Evolutionary conservation across 64 coral and sea anemone species (phyloP).

Genomic region (Montipora cactus): DNA sequence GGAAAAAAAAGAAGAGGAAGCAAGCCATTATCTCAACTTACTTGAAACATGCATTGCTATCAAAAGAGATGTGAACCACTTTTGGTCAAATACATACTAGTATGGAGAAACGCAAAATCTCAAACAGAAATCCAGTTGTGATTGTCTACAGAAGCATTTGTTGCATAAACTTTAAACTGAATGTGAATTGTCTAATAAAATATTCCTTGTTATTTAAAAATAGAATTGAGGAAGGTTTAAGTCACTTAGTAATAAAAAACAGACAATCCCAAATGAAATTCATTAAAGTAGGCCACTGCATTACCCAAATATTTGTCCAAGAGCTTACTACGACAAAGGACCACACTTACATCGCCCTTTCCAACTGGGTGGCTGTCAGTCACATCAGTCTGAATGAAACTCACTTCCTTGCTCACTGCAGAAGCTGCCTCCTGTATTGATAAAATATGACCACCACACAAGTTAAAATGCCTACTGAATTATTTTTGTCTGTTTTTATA

Average conservation of each 20-base stretch:
- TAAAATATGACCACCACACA: not conserved
- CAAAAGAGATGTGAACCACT: not conserved
- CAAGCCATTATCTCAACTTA: not conserved
- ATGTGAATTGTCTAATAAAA: too few species aligned
- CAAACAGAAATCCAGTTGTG: too few species aligned
- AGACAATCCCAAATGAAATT: too few species aligned
- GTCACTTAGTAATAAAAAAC: too few species aligned
- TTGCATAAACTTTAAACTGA: too few species aligned
- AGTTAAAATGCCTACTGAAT: not conserved
- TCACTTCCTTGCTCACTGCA: slow-evolving; percentile 26
- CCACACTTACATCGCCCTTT: slow-evolving; percentile 1
- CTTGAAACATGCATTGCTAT: not conserved
- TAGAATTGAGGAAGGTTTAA: too few species aligned
- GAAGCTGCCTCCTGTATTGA: slow-evolving; percentile 17
- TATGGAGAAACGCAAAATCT: too few species aligned
- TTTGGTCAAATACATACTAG: not conserved
- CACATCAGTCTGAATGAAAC: slow-evolving; percentile 18
- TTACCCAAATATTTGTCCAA: too few species aligned
- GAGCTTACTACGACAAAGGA: not conserved
- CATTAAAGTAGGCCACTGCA: too few species aligned
- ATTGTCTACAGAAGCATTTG: too few species aligned
- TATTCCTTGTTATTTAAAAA: too few species aligned
- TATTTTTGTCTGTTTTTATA: not conserved
- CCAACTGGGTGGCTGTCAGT: not conserved
- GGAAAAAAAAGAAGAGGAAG: not conserved